These are phyloP conservation scores for Lipotes vexillifer DNA, from an alignment of 2,113 vertebrate species.

Conservation along the genomic window DNA sequence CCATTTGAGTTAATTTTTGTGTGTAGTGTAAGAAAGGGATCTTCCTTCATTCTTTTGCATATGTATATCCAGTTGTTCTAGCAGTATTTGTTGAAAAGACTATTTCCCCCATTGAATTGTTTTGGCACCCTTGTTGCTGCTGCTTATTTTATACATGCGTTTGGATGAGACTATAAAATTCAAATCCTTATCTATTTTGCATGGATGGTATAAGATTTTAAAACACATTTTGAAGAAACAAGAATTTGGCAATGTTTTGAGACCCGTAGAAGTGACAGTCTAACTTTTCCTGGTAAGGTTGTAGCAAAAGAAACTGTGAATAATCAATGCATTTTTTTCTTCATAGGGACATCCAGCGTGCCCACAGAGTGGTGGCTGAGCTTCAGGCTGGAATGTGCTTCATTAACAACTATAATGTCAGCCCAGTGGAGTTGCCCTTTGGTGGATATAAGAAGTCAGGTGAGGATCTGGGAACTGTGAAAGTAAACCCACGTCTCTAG, in stretches of 20 bases:
- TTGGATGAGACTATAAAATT: background rate
- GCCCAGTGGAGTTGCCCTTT: conserved; percentile 91
- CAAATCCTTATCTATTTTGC: background rate
- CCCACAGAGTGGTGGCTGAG: conserved; percentile 90
- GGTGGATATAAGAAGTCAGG: conserved; percentile 98
- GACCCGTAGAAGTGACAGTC: background rate
- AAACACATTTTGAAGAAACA: background rate
- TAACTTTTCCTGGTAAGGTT: background rate
- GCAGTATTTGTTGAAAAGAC: background rate
- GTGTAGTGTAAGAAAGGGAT: background rate
- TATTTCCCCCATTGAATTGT: background rate
- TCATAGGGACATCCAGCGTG: conserved; percentile 91
- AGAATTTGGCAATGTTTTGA: background rate
- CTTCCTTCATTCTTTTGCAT: background rate
- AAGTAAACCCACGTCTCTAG: background rate
- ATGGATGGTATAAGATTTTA: background rate
- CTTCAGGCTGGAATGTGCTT: conserved; percentile 94
- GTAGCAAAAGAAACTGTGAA: background rate
- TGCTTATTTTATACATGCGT: background rate
- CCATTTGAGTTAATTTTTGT: background rate
- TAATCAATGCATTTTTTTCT: background rate
- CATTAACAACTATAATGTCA: conserved; percentile 96
- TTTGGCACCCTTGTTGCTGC: background rate
- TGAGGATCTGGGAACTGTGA: conserved; percentile 54
- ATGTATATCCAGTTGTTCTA: background rate